A percentile compares a stretch with the other conserved stretches of the same genome.
Conservation (phyloP, 2,888 invertebrate species). For the Macaria liturata region DNA sequence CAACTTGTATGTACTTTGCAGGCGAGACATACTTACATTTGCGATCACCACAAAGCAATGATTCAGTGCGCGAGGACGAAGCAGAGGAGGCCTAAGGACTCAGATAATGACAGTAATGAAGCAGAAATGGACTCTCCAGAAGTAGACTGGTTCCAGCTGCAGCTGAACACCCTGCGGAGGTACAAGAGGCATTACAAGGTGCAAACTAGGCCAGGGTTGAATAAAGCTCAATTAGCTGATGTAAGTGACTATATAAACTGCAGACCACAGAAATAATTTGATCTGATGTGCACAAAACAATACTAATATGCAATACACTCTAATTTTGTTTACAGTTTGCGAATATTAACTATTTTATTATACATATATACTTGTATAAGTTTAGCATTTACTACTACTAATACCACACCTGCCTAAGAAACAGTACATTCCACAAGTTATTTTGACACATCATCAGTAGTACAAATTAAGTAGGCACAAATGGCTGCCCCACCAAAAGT, state of each 20-base stretch:
- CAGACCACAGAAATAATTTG: not conserved
- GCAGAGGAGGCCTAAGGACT: conserved; percentile 93
- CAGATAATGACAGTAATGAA: conserved; percentile 96
- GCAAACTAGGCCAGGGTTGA: conserved; percentile 94
- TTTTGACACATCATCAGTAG: conserved; percentile 9
- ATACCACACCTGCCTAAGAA: too few relatives aligned
- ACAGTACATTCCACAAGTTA: too few relatives aligned
- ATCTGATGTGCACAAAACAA: not conserved
- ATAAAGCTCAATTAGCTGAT: conserved; percentile 97
- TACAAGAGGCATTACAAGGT: conserved; percentile 98
- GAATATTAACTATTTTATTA: too few relatives aligned
- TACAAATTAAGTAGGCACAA: conserved; percentile 5
- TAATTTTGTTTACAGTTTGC: not conserved
- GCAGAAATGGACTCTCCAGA: conserved; percentile 96
- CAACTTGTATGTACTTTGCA: conserved; percentile 54
- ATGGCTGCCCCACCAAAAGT: conserved; percentile 5
- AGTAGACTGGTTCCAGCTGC: conserved; percentile 96
- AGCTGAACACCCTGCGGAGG: conserved; percentile 95
- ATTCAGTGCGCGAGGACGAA: conserved; percentile 98
- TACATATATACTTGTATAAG: too few relatives aligned
- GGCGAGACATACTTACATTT: conserved; percentile 98
- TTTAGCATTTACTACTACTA: too few relatives aligned
- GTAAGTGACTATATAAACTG: conserved; percentile 79
- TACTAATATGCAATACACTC: not conserved
- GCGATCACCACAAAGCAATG: conserved; percentile 97